Evolutionary conservation across 2,113 vertebrate genomes (phyloP), one percentile per base, ranked within the genome.

Genomic region (Coryphaenoides rupestris): DNA sequence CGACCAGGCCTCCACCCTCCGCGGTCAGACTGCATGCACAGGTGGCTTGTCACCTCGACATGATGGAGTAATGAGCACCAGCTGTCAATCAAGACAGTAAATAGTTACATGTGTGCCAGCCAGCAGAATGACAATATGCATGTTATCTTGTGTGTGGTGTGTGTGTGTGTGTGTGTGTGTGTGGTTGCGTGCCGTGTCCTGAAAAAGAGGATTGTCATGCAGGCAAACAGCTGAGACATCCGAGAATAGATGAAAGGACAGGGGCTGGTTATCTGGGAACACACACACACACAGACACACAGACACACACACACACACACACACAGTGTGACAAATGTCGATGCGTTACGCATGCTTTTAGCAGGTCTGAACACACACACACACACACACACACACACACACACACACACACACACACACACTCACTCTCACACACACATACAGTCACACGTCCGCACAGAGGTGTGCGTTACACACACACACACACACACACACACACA

Each of bases 211-310:
- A 23, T 58, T 58, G 60, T 71, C 68, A 75, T 67, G 69, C 66
- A 63, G 66, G 63, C 75, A 71, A 72, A 79, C 16, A 69, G 72
- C 61, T 72, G 73, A 77, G 70, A 78, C 21, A 19, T 76, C 84
- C 79, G 81, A 81, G 73, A 86, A 84, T 82, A 86, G 82, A 84
- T 80, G 55, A 81, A 85, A 83, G 81, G 63, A 81, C 61, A 81
- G 24, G 71, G 67, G 64, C 73, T 33, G 33, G 33, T 40, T 47
- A 72, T 85, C 76, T 75, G 72, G 73, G 66, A 77, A 49, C 53
- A 55, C 53, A 55, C 53, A 55, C 53, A 55, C n/a, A 77, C 70
- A 70, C 68, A 65, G 55, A 69, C 56, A 21, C 55, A 24, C 21
- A 24, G 0, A 16, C 26, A 58, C 23, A 58, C 69, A 68, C 12